Evolutionary conservation across 2,113 vertebrate species (phyloP).

Genomic region (Hystrix cristata): DNA sequence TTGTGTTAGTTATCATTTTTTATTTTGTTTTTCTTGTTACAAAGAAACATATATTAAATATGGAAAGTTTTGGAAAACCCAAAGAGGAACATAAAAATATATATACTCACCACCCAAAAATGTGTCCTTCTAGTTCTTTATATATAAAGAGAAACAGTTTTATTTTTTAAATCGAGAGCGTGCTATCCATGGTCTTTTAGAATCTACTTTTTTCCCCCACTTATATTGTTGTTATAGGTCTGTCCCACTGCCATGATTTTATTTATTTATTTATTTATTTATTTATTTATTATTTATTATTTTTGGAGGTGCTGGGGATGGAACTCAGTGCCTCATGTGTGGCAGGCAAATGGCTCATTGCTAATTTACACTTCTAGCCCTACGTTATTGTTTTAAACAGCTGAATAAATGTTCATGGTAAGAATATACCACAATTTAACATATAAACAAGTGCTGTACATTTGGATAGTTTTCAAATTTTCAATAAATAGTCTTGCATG

Average conservation of each 20-base stretch:
- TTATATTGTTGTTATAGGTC: background rate
- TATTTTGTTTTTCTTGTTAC: background rate
- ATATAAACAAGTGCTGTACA: background rate
- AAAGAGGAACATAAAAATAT: conserved; percentile 39
- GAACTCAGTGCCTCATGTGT: background rate
- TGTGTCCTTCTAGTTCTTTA: background rate
- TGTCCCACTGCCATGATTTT: background rate
- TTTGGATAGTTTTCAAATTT: background rate
- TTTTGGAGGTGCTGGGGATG: background rate
- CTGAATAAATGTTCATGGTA: background rate
- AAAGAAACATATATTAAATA: background rate
- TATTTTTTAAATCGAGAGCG: background rate
- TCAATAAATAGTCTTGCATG: background rate
- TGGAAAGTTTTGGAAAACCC: background rate
- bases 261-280: background rate
- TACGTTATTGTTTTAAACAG: background rate
- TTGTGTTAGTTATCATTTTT: conserved; percentile 18
- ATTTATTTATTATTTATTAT: background rate
- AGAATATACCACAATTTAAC: background rate
- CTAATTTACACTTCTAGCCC: background rate
- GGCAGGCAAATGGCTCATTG: background rate
- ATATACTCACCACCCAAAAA: background rate
- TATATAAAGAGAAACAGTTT: background rate
- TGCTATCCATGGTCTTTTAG: background rate
- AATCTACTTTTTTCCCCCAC: background rate